phyloP scores from a whole-genome alignment of 2,888 invertebrate genomes.

The Melanchra persicariae region DNA sequence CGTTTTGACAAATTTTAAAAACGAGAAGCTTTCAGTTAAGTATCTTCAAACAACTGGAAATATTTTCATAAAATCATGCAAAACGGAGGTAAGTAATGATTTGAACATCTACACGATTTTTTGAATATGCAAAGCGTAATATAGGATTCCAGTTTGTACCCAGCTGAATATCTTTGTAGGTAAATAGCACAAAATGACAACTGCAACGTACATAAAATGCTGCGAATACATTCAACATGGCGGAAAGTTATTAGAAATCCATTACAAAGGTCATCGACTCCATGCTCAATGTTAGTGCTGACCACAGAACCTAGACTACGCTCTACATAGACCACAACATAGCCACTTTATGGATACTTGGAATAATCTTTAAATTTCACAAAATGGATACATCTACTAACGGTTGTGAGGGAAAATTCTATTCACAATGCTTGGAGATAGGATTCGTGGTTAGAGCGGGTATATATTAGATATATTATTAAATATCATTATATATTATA shows the following conservation, averaged over 20 bases:
- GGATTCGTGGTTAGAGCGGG: not conserved
- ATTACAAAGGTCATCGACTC: slow-evolving; percentile 64
- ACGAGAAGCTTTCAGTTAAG: no score
- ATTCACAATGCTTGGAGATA: slow-evolving; percentile 16
- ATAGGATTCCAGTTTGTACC: not conserved
- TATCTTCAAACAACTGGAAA: not conserved
- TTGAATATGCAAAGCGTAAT: not conserved
- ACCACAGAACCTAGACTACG: slow-evolving; percentile 56
- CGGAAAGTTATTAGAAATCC: slow-evolving; percentile 66
- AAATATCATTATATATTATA: no score
- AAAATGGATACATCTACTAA: slow-evolving; percentile 22
- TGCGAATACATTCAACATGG: slow-evolving; percentile 33
- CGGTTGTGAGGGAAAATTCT: slow-evolving; percentile 23
- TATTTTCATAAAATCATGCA: not conserved
- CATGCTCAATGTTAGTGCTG: slow-evolving; percentile 26
- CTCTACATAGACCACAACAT: slow-evolving; percentile 53
- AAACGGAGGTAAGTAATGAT: not conserved
- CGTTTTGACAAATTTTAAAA: not conserved
- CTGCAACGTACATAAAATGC: slow-evolving; percentile 30
- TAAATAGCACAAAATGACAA: slow-evolving; percentile 13
- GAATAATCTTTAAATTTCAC: slow-evolving; percentile 43
- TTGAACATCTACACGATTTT: not conserved
- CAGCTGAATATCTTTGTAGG: not conserved
- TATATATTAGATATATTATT: no score
- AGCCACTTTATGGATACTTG: slow-evolving; percentile 26